Evolutionary conservation across 2,888 invertebrate genomes (phyloP).

Genomic region (Sicus ferrugineus): DNA sequence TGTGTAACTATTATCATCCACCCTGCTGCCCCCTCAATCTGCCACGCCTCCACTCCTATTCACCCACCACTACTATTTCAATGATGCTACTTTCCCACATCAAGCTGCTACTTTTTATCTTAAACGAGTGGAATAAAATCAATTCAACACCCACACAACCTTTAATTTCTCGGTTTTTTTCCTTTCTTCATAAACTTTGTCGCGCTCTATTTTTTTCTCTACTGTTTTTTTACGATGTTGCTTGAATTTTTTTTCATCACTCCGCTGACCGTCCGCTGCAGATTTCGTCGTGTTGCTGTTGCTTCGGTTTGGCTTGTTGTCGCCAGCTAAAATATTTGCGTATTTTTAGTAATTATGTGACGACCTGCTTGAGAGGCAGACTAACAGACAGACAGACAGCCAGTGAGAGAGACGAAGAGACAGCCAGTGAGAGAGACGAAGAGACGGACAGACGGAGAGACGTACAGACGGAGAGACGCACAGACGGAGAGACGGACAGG

Average conservation of each 20-base stretch:
- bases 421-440: slow-evolving; percentile 22
- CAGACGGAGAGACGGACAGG: slow-evolving; percentile 29
- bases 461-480: slow-evolving; percentile 25
- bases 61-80: too few relatives aligned
- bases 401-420: not conserved
- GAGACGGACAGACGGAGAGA: slow-evolving; percentile 21
- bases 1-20: too few relatives aligned
- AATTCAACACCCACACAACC: too few relatives aligned
- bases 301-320: slow-evolving; percentile 7
- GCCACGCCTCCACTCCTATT: too few relatives aligned
- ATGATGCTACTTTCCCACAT: too few relatives aligned
- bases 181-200: not conserved
- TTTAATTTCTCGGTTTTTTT: not conserved
- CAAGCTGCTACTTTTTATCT: too few relatives aligned
- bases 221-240: not conserved
- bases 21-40: too few relatives aligned
- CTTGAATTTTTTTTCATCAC: not conserved
- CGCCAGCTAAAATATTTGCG: slow-evolving; percentile 32
- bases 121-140: too few relatives aligned
- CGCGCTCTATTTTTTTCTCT: not conserved
- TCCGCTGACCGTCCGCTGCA: slow-evolving; percentile 30
- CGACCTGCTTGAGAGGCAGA: slow-evolving; percentile 37
- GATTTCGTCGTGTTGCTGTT: slow-evolving; percentile 34
- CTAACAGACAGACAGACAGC: slow-evolving; percentile 20
- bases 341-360: slow-evolving; percentile 45